phyloP scores from a whole-genome alignment of 2,113 vertebrate species.

The Passerina amoena region DNA sequence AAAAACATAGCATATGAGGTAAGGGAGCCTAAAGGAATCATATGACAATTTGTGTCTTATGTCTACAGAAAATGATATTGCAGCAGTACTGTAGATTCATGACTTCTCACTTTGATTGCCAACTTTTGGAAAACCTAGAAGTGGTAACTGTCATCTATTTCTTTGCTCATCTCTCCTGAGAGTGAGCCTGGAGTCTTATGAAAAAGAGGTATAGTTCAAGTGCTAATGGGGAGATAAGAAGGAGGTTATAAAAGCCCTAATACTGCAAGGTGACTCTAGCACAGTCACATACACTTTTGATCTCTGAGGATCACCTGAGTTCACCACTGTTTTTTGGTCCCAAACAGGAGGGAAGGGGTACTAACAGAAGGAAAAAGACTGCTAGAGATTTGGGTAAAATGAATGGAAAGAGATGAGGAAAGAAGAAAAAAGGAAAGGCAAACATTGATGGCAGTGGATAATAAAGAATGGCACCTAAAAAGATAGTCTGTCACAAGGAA shows the following conservation, averaged over 20 bases:
- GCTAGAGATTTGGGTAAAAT: background rate
- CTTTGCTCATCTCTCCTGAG: background rate
- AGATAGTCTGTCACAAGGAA: background rate
- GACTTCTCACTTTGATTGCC: conserved; percentile 61
- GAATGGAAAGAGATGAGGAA: background rate
- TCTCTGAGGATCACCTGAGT: background rate
- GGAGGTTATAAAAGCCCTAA: background rate
- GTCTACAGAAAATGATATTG: conserved; percentile 48
- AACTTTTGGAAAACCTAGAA: conserved; percentile 38
- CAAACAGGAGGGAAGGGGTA: background rate
- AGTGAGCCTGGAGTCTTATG: conserved; percentile 3
- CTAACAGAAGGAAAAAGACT: background rate
- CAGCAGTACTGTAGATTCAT: conserved; percentile 31
- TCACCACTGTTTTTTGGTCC: background rate
- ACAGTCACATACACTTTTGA: background rate
- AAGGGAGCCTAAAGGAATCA: conserved; percentile 32
- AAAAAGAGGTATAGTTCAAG: conserved; percentile 21
- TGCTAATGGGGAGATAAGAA: conserved; percentile 13
- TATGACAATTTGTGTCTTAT: conserved; percentile 38
- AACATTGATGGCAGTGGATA: background rate
- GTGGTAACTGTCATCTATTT: conserved; percentile 26
- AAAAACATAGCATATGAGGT: conserved; percentile 36
- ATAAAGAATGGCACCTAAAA: background rate
- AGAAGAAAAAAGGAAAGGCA: background rate
- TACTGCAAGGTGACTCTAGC: background rate